Percentiles rank a stretch among this genome's conserved stretches.
Conservation (phyloP, 2,113 vertebrate species). For the Perognathus longimembris region DNA sequence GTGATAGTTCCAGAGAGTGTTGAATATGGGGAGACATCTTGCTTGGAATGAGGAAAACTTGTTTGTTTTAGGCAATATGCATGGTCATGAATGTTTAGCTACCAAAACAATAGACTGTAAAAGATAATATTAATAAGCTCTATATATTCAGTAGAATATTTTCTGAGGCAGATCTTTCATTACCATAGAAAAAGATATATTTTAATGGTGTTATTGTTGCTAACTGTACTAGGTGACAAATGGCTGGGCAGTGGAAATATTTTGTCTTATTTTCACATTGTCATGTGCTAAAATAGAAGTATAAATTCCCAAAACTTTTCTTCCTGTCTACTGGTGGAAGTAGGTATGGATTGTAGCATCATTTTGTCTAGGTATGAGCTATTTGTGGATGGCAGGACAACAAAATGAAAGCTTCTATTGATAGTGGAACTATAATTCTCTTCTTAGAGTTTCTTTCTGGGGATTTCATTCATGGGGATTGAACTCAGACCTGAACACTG, state of each 20-base stretch:
- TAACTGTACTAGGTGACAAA: not conserved
- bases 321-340: not conserved
- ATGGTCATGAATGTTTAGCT: not conserved
- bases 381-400: not conserved
- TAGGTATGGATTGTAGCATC: not conserved
- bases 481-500: too few species aligned
- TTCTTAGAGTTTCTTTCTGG: not conserved
- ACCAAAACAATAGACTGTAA: not conserved
- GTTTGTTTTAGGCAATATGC: not conserved
- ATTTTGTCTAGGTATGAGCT: not conserved
- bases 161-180: not conserved
- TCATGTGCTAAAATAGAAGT: not conserved
- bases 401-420: not conserved
- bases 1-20: not conserved
- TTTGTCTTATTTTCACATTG: not conserved
- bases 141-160: not conserved
- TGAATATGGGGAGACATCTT: not conserved
- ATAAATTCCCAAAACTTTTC: not conserved
- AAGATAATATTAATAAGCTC: not conserved
- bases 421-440: not conserved
- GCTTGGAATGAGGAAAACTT: not conserved
- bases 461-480: not conserved
- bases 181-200: not conserved
- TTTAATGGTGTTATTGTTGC: not conserved
- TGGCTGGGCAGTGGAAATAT: not conserved